A percentile compares a stretch with the other conserved stretches of the same genome.
Evolutionary conservation across 2,888 invertebrate species (phyloP).

Genomic region (Theretra japonica): DNA sequence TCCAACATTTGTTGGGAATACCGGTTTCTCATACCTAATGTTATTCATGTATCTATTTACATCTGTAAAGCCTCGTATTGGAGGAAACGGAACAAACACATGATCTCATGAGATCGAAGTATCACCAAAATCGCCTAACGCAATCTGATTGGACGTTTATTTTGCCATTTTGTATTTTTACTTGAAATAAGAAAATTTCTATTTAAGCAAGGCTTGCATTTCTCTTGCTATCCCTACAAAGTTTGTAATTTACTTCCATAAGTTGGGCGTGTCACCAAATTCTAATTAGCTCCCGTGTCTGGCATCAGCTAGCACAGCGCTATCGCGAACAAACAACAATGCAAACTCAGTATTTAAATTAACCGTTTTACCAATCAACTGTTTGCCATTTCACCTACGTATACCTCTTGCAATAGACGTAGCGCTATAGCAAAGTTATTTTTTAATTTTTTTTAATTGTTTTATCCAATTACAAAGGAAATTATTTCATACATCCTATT

Average conservation of each 20-base stretch:
- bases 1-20: too few species aligned
- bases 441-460: background rate
- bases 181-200: background rate
- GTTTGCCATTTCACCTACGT: constrained; percentile 47
- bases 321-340: constrained; percentile 54
- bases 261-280: constrained; percentile 77
- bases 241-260: constrained; percentile 62
- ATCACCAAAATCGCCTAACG: background rate
- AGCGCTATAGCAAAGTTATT: constrained; percentile 27
- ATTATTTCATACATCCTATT: background rate
- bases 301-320: constrained; percentile 74
- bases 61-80: too few species aligned
- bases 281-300: constrained; percentile 82
- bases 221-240: constrained; percentile 64
- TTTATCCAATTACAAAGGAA: background rate
- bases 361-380: constrained; percentile 44
- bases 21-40: too few species aligned
- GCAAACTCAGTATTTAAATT: constrained; percentile 41
- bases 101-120: background rate
- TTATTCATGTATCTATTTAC: too few species aligned
- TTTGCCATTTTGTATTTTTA: background rate
- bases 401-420: constrained; percentile 40
- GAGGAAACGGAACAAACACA: too few species aligned
- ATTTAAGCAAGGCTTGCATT: background rate
- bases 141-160: background rate